phyloP scores from a whole-genome alignment of 2,113 vertebrate genomes.

The Otocyon megalotis region DNA sequence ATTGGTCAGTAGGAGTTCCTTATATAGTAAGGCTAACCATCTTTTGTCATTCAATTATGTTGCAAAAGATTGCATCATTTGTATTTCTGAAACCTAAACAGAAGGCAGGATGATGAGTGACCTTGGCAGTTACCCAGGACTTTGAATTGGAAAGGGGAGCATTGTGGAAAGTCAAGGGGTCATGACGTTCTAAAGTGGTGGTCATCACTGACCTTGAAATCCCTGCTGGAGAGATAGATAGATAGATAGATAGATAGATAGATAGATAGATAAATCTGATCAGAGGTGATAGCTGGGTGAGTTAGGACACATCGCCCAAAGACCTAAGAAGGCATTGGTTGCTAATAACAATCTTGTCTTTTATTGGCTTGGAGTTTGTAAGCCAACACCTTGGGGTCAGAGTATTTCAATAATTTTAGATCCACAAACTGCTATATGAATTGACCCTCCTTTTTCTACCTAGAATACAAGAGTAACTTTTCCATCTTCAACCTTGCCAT shows the following conservation, averaged over 20 bases:
- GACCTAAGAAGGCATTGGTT: not conserved
- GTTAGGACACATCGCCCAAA: not conserved
- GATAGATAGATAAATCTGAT: no score
- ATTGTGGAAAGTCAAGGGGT: not conserved
- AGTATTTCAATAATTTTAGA: conserved; percentile 13
- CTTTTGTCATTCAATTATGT: not conserved
- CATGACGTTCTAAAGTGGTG: not conserved
- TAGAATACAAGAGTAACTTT: not conserved
- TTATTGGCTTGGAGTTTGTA: not conserved
- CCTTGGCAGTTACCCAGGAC: not conserved
- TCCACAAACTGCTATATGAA: not conserved
- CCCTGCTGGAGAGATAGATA: not conserved
- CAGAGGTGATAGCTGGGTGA: not conserved
- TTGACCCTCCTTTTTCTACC: not conserved
- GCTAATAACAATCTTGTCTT: not conserved
- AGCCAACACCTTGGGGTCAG: not conserved
- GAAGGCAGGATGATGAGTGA: not conserved
- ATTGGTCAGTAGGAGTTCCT: not conserved
- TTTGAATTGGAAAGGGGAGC: not conserved
- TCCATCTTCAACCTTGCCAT: not conserved
- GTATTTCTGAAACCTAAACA: not conserved
- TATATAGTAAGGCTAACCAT: not conserved
- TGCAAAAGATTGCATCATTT: not conserved
- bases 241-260: no score
- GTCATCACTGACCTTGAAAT: not conserved